Evolutionary conservation across 2,888 invertebrate species (phyloP), one percentile per base, ranked within the genome.

Genomic region (Dascillus cervinus): DNA sequence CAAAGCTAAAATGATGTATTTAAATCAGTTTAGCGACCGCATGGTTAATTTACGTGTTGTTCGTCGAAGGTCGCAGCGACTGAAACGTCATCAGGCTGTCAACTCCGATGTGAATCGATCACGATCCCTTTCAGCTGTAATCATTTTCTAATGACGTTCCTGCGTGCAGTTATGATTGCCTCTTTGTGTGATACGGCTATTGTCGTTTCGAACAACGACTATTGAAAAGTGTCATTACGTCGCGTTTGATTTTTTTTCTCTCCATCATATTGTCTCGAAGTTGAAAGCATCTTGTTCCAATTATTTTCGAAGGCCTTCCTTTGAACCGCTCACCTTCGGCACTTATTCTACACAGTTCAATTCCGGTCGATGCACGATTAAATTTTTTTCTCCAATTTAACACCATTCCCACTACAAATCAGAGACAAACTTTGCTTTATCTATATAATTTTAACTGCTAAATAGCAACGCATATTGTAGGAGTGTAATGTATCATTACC

Each of bases 361-460:
- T n/a, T n/a, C n/a, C n/a, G n/a, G n/a, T n/a, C n/a, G n/a, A n/a
- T n/a, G n/a, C n/a, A n/a, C n/a, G n/a, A n/a, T n/a, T n/a, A n/a
- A n/a, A n/a, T n/a, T n/a, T n/a, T n/a, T n/a, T n/a, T n/a, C n/a
- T n/a, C n/a, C n/a, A n/a, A n/a, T n/a, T n/a, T n/a, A n/a, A n/a
- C n/a, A n/a, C n/a, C n/a, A n/a, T n/a, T n/a, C n/a, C n/a, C n/a
- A n/a, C n/a, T n/a, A n/a, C 44, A 47, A 47, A 44, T 43, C 34
- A 39, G 39, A 44, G 42, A 29, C 34, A 24, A 34, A 34, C 41
- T 47, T 44, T 37, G 40, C 48, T 49, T 44, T 47, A 46, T 50
- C 46, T 46, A 47, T 49, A 48, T 51, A 51, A 51, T 51, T 50
- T 51, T 40, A 49, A 50, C 50, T 50, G 50, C 44, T 52, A 52